These are phyloP conservation scores for Scatophagus argus DNA, from an alignment of 2,113 vertebrate genomes.

Conservation along the genomic window DNA sequence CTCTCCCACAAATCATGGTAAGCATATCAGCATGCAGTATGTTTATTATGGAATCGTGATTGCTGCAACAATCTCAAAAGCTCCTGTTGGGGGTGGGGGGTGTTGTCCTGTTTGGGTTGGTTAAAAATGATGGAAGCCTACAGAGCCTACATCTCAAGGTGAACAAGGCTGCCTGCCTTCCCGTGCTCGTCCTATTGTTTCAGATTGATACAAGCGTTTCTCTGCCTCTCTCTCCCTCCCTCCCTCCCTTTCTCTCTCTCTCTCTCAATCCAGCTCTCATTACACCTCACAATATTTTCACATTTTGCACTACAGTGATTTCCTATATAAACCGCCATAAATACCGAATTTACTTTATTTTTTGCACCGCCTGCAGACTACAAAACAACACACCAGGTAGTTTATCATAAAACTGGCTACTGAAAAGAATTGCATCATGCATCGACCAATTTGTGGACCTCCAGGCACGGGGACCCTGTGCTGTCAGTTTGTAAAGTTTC, in stretches of 20 bases:
- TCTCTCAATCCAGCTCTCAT: conserved; percentile 46
- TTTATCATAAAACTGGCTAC: conserved; percentile 11
- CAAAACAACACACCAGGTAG: neutral
- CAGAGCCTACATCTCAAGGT: conserved; percentile 69
- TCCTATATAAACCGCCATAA: neutral
- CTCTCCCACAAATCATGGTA: neutral
- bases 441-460: neutral
- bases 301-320: conserved; percentile 8
- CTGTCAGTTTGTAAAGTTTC: conserved; percentile 29
- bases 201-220: conserved; percentile 53
- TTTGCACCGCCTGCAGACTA: conserved; percentile 11
- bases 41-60: conserved; percentile 17
- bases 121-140: conserved; percentile 52
- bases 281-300: conserved; percentile 34
- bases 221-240: conserved; percentile 11
- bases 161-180: conserved; percentile 68
- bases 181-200: conserved; percentile 74
- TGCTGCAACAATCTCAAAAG: conserved; percentile 6
- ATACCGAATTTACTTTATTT: neutral
- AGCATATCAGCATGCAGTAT: conserved; percentile 13
- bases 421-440: neutral
- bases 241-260: conserved; percentile 21
- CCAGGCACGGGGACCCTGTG: neutral
- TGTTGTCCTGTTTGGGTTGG: conserved; percentile 41
- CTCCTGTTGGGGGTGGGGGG: neutral